Base-by-base conservation (phyloP, 2,797 vertebrate genomes). In the Mionectes olivaceus region DNA sequence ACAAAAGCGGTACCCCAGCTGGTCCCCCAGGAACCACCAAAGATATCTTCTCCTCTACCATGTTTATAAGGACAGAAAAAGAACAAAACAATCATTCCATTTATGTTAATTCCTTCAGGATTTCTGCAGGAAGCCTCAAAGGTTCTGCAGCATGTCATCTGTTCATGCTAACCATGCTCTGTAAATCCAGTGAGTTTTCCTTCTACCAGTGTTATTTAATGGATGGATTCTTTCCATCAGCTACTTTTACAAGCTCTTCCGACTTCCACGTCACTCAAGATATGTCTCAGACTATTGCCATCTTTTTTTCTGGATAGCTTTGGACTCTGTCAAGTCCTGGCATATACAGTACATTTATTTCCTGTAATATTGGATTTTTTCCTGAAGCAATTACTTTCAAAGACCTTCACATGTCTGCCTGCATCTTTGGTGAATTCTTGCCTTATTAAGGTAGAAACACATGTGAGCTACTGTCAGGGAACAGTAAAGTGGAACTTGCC, bases 401-500 rank as follows among this genome's bases (percentile, higher is more conserved):
- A 73, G 83, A 50, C 78, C 55, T 73, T 79, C 53, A 21, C 3
- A 74, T 60, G 37, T 83, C 84, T 90, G 81, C 13, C 78, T 49
- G 16, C 5, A 56, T 53, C 78, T 82, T n/a, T 27, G 78, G 24
- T 41, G 71, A 83, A n/a, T 49, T 84, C 56, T 74, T 67, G 41
- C 21, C 22, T 89, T 92, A 57, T 69, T 82, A 87, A 91, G 81
- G 87, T 93, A 67, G 87, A 95, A 93, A 90, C 50, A 63, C 60
- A 83, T 3, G 8, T 57, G 67, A 89, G 78, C 19, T 65, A 50
- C 67, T 82, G 19, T 8, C 74, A 89, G 61, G n/a, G 41, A 85
- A 11, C n/a, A 77, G 56, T 23, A n/a, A 33, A 77, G 44, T 4
- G 57, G 10, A 89, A 19, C 24, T 35, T 77, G 44, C 13, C 33